A percentile compares a stretch with the other conserved stretches of the same genome.
Conservation (phyloP, 2,113 vertebrate genomes). For the Hyperopisus bebe region DNA sequence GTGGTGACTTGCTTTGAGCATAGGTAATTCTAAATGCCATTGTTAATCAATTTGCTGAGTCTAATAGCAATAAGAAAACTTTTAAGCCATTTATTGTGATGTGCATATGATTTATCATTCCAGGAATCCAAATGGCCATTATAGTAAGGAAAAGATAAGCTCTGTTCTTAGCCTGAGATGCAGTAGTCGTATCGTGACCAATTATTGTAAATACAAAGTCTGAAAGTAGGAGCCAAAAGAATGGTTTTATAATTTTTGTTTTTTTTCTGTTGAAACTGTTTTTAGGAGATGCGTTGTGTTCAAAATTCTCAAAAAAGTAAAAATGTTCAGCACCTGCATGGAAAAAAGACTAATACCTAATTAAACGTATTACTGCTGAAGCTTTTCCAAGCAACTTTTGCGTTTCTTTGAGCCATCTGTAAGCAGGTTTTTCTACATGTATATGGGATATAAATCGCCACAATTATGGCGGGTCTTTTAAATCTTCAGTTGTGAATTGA, state of each 20-base stretch:
- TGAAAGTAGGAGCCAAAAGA: background rate
- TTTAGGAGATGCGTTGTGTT: background rate
- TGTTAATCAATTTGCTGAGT: background rate
- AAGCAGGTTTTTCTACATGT: background rate
- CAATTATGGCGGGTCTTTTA: background rate
- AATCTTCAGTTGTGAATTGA: background rate
- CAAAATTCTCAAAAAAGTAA: background rate
- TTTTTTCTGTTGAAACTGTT: background rate
- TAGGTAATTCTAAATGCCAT: background rate
- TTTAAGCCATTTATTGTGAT: background rate
- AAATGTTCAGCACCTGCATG: background rate
- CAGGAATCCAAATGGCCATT: background rate
- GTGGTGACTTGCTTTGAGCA: background rate
- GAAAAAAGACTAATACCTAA: background rate
- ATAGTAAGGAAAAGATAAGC: background rate
- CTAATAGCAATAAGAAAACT: background rate
- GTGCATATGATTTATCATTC: background rate
- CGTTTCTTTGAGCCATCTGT: background rate
- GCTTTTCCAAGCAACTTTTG: background rate
- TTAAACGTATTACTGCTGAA: background rate
- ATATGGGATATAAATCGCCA: background rate
- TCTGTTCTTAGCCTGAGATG: background rate
- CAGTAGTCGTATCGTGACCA: background rate
- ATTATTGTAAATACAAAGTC: background rate
- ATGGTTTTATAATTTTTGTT: background rate